Evolutionary conservation across 2,888 invertebrate species (phyloP).

Genomic region (Diaperis boleti): DNA sequence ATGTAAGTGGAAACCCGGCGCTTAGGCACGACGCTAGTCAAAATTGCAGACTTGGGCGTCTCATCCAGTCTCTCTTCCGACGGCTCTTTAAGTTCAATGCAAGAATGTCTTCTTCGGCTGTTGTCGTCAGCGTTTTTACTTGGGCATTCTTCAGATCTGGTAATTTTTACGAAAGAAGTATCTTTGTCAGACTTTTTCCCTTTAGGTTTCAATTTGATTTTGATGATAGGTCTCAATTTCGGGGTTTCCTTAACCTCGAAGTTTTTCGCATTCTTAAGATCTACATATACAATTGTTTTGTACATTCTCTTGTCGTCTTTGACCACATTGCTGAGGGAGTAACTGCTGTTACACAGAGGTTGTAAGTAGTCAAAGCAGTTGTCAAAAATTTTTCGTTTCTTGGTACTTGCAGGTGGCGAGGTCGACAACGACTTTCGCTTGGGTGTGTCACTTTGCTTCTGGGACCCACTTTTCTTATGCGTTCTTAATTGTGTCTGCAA

Average conservation of each 20-base stretch:
- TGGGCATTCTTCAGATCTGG: slow-evolving; percentile 12
- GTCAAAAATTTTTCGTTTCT: slow-evolving; percentile 27
- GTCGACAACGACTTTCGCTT: slow-evolving; percentile 21
- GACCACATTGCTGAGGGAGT: slow-evolving; percentile 3
- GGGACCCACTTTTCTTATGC: not conserved
- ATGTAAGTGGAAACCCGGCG: slow-evolving; percentile 21
- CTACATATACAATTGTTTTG: slow-evolving; percentile 23
- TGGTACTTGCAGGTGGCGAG: slow-evolving; percentile 23
- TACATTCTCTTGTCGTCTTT: slow-evolving; percentile 17
- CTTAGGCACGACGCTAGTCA: slow-evolving; percentile 23
- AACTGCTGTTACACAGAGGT: slow-evolving; percentile 21
- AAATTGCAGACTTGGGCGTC: slow-evolving; percentile 24
- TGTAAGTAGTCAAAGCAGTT: slow-evolving; percentile 31
- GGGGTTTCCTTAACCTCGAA: slow-evolving; percentile 20
- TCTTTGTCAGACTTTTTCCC: not conserved
- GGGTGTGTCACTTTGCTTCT: slow-evolving; percentile 25
- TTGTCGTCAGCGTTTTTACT: not conserved
- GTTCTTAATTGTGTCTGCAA: slow-evolving; percentile 10
- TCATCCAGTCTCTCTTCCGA: slow-evolving; percentile 14
- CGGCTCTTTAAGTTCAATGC: not conserved
- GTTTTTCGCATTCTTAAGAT: slow-evolving; percentile 17
- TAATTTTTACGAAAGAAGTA: not conserved
- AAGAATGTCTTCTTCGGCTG: slow-evolving; percentile 10
- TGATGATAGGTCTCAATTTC: slow-evolving; percentile 25
- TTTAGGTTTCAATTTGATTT: slow-evolving; percentile 28